These are phyloP conservation scores for Ophthalmolycus amberensis DNA, from an alignment of 2,113 vertebrate species.

Conservation along the genomic window DNA sequence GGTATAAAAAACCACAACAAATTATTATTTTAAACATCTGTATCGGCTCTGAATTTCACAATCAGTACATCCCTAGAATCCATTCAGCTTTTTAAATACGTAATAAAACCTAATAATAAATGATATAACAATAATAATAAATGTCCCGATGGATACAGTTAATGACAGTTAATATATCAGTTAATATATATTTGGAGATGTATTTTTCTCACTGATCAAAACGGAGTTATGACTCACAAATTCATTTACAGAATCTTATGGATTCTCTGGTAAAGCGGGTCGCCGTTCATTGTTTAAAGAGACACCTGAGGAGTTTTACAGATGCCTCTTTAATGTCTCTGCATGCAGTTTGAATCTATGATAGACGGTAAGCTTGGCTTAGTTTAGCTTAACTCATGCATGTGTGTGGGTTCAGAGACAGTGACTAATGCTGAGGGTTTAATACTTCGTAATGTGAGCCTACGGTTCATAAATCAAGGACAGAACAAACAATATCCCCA, in stretches of 20 bases:
- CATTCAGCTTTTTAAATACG: neutral
- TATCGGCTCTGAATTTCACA: neutral
- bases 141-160: neutral
- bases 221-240: neutral
- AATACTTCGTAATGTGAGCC: slow-evolving; percentile 11
- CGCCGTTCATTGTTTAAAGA: neutral
- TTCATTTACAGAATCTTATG: neutral
- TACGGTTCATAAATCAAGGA: neutral
- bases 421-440: slow-evolving; percentile 32
- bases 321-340: neutral
- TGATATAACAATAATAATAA: too few species aligned
- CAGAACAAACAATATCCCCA: neutral
- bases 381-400: slow-evolving; percentile 14
- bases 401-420: slow-evolving; percentile 29
- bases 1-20: neutral
- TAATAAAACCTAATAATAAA: neutral
- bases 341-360: slow-evolving; percentile 1
- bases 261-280: neutral
- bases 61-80: neutral
- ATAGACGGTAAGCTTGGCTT: slow-evolving; percentile 9
- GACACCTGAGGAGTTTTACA: neutral
- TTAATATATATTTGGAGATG: neutral
- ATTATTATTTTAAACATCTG: neutral
- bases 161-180: neutral
- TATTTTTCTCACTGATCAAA: neutral